These are phyloP conservation scores for Ophion slaviceki DNA, from an alignment of 2,888 invertebrate genomes.

Conservation along the genomic window DNA sequence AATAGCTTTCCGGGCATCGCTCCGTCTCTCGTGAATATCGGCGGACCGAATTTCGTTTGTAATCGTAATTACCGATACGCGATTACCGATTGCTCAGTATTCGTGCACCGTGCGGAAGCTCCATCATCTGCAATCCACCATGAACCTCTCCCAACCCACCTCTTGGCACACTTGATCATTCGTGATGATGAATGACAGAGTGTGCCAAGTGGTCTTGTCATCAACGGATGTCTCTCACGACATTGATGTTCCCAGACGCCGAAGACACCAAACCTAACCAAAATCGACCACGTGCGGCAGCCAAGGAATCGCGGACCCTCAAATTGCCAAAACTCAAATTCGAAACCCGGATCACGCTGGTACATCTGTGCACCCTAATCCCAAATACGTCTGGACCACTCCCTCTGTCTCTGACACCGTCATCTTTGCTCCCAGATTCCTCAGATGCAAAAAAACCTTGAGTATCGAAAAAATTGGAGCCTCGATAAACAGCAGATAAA, in stretches of 20 bases:
- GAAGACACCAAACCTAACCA: background rate
- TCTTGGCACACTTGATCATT: background rate
- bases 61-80: conserved; percentile 6
- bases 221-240: background rate
- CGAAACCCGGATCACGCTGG: background rate
- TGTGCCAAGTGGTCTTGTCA: background rate
- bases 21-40: background rate
- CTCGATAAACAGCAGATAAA: background rate
- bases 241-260: background rate
- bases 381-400: background rate
- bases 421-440: background rate
- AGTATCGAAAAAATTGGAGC: too few relatives aligned
- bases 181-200: background rate
- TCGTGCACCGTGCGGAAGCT: background rate
- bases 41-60: conserved; percentile 30
- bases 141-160: background rate
- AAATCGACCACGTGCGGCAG: background rate
- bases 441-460: too few relatives aligned
- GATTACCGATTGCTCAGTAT: conserved; percentile 3
- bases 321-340: background rate
- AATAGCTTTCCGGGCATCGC: background rate
- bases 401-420: background rate
- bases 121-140: background rate
- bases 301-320: background rate
- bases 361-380: background rate